phyloP scores from a whole-genome alignment of 1,140 invertebrate genomes.

The Drosophila setifemur region DNA sequence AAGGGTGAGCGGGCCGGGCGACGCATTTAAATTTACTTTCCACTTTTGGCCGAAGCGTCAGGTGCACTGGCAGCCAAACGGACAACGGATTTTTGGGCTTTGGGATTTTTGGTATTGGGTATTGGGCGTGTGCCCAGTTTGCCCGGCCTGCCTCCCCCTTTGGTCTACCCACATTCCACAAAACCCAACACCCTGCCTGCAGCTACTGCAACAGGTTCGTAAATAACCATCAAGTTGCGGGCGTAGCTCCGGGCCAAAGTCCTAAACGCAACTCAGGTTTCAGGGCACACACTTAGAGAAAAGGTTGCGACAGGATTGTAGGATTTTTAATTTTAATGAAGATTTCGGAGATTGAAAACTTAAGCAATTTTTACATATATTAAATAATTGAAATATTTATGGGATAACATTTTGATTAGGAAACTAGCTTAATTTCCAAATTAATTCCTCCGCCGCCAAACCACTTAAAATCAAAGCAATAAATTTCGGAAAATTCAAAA shows the following conservation, averaged over 20 bases:
- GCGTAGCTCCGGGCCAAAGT: slow-evolving; percentile 52
- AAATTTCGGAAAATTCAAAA: too few species aligned
- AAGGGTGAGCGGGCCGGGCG: slow-evolving; percentile 17
- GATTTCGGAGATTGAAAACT: too few species aligned
- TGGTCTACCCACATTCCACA: not conserved
- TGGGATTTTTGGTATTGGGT: slow-evolving; percentile 3
- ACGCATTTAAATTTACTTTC: slow-evolving; percentile 73
- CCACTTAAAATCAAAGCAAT: too few species aligned
- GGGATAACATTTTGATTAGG: too few species aligned
- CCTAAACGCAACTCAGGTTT: slow-evolving; percentile 56
- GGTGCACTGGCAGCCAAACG: slow-evolving; percentile 54
- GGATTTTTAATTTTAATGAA: too few species aligned
- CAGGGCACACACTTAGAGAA: slow-evolving; percentile 29
- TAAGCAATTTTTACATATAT: too few species aligned
- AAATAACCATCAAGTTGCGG: slow-evolving; percentile 35
- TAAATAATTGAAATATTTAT: too few species aligned
- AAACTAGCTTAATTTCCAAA: too few species aligned
- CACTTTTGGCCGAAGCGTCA: slow-evolving; percentile 63
- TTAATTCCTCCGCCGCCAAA: too few species aligned
- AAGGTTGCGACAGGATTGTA: not conserved
- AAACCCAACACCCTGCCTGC: slow-evolving; percentile 12
- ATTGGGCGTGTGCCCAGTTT: slow-evolving; percentile 42
- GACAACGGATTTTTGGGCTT: slow-evolving; percentile 19
- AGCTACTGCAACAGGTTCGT: slow-evolving; percentile 35
- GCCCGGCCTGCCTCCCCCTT: too few species aligned